Conservation (phyloP, 2,113 vertebrate species). For the Sprattus sprattus region DNA sequence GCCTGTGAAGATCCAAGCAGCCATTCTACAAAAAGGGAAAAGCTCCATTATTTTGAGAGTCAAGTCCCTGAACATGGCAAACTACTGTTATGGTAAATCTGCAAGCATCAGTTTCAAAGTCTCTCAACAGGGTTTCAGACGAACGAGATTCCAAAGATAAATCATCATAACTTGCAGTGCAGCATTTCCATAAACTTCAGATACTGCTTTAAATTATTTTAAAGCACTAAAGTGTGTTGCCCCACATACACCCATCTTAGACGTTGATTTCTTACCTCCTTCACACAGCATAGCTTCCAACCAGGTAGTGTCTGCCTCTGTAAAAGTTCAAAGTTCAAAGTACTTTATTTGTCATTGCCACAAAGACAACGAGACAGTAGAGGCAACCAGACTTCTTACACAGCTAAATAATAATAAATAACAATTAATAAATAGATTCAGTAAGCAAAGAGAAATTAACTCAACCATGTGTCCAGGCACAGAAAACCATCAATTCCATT, state of each 20-base stretch:
- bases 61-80: not conserved
- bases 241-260: too few relatives aligned
- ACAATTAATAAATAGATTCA: too few relatives aligned
- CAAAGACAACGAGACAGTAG: too few relatives aligned
- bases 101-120: slow-evolving; percentile 4
- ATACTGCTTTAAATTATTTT: too few relatives aligned
- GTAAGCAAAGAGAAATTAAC: not conserved
- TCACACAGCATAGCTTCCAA: not conserved
- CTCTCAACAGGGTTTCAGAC: not conserved
- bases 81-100: not conserved
- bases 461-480: not conserved
- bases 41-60: not conserved
- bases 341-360: too few relatives aligned
- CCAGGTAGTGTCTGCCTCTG: too few relatives aligned
- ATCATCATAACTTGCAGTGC: not conserved
- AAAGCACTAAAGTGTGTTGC: too few relatives aligned
- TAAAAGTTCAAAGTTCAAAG: too few relatives aligned
- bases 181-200: too few relatives aligned
- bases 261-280: not conserved
- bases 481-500: too few relatives aligned
- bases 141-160: slow-evolving; percentile 1
- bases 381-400: too few relatives aligned
- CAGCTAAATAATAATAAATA: too few relatives aligned
- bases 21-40: not conserved
- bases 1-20: not conserved